phyloP scores from a whole-genome alignment of 2,797 vertebrate genomes.

The Alosa sapidissima region DNA sequence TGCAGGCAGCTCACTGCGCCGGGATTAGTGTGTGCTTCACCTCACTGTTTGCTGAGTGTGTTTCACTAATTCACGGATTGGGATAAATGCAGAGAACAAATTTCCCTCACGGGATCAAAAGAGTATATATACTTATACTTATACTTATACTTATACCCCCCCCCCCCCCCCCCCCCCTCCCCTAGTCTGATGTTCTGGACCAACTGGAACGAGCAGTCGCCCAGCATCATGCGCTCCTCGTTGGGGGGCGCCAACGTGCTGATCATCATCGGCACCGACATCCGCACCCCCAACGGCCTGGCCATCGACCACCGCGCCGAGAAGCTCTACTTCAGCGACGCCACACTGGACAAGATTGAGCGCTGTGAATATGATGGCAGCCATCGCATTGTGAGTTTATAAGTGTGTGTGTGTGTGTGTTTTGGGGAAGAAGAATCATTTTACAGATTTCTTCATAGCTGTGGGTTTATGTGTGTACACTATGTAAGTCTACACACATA shows the following conservation, averaged over 20 bases:
- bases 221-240: constrained; percentile 95
- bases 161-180: background rate
- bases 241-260: constrained; percentile 89
- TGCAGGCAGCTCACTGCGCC: too few relatives aligned
- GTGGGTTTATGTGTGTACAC: background rate
- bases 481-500: background rate
- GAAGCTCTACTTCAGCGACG: constrained; percentile 97
- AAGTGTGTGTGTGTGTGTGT: background rate
- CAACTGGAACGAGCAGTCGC: constrained; percentile 96
- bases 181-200: constrained; percentile 97
- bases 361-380: constrained; percentile 96
- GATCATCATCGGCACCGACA: constrained; percentile 91
- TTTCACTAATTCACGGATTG: too few relatives aligned
- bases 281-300: constrained; percentile 93
- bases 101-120: too few relatives aligned
- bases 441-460: background rate
- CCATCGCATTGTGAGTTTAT: constrained; percentile 83
- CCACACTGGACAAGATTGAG: constrained; percentile 96
- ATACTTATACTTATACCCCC: too few relatives aligned
- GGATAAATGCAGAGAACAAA: too few relatives aligned
- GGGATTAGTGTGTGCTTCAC: too few relatives aligned
- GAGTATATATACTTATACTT: too few relatives aligned
- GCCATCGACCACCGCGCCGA: constrained; percentile 95
- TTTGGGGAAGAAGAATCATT: background rate
- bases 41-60: too few relatives aligned